Evolutionary conservation across 2,888 invertebrate species (phyloP), one percentile per base, ranked within the genome.

Genomic region (Netelia inedita): DNA sequence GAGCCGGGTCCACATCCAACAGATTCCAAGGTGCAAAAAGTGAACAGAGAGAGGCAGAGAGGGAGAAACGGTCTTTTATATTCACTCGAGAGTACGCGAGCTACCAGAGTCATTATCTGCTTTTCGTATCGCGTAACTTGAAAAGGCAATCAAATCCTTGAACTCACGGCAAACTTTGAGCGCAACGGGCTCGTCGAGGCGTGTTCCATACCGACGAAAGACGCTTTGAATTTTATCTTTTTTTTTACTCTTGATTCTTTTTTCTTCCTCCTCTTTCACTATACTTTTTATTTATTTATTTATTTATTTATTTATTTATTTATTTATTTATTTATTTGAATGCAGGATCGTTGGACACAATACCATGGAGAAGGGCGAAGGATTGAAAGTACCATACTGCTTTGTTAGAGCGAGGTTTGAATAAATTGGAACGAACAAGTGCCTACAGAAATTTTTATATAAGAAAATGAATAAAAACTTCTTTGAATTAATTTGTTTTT

Each of bases 61-160:
- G 9, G 53, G 46, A 50, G 43, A 57, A 59, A 79, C 19, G 69
- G 61, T 74, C 71, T 72, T 75, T 85, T 85, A 82, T 85, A 85
- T 85, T 85, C 85, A 82, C 75, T 85, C 63, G 85, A 75, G 72
- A 68, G 72, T 85, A 82, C 79, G 79, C 66, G 76, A 76, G 76
- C 85, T 55, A 28, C 74, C 75, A 57, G 75, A 85, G 85, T 85
- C 82, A 85, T 85, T 85, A 85, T 85, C 82, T 68, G 75, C 85
- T 85, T 35, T 85, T 82, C 82, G 85, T 85, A 85, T 85, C 82
- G 85, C 71, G 72, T 75, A 79, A 85, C 85, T 76, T 72, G 82
- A 85, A 85, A 85, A 85, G 82, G 85, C 85, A 82, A 85, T 85
- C 85, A 85, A 79, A 82, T 76, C 75, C 85, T 82, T 76, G 79